A percentile compares a stretch with the other conserved stretches of the same genome.
These are phyloP conservation scores for Epizoanthus illoricatus DNA, from an alignment of 92 coral and sea anemone genomes.

Conservation along the genomic window DNA sequence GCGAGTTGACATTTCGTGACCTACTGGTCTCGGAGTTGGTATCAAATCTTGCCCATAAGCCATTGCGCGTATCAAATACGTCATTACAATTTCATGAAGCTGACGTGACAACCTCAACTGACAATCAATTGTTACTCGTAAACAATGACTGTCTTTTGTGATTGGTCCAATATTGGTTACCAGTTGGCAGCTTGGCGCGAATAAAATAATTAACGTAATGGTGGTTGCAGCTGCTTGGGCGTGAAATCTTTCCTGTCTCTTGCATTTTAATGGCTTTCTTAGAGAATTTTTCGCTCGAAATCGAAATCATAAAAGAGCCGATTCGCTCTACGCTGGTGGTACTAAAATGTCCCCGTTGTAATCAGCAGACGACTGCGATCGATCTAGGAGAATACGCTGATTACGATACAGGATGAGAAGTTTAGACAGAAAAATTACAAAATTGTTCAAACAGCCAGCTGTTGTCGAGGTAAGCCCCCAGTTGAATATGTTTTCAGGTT, in stretches of 20 bases:
- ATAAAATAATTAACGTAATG: constrained; percentile 39
- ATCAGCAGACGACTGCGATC: neutral
- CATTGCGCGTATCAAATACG: neutral
- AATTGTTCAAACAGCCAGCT: constrained; percentile 33
- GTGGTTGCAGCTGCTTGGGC: constrained; percentile 49
- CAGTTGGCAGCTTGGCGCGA: constrained; percentile 40
- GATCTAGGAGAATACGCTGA: neutral
- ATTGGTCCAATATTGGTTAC: constrained; percentile 18
- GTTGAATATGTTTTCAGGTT: constrained; percentile 28
- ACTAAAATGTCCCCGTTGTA: neutral
- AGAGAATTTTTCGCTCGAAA: constrained; percentile 16
- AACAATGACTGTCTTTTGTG: constrained; percentile 4
- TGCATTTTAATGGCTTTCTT: constrained; percentile 31
- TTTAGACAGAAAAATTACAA: constrained; percentile 24
- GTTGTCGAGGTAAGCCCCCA: constrained; percentile 34
- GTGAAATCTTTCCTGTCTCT: constrained; percentile 33
- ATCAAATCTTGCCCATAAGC: neutral
- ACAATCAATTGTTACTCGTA: constrained; percentile 7
- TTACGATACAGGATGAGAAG: constrained; percentile 18
- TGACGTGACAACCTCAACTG: neutral
- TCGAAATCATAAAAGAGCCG: neutral
- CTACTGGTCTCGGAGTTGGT: too few relatives aligned
- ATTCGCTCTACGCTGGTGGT: neutral
- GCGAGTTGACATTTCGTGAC: too few relatives aligned
- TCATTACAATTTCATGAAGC: too few relatives aligned